Conservation (phyloP, 1,140 invertebrate species). For the Drosophila burlai region DNA sequence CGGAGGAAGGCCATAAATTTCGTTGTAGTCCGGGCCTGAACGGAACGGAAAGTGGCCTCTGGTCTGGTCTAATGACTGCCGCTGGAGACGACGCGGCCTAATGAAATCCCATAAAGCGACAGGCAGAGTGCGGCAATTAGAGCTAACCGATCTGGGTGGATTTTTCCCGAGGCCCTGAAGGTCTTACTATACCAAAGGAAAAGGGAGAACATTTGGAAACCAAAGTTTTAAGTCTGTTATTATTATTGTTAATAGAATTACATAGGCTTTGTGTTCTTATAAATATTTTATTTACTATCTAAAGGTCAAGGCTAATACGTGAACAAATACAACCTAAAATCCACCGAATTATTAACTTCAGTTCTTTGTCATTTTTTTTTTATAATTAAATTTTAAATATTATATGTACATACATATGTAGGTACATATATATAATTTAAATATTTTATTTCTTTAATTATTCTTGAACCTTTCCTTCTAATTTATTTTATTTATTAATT, state of each 20-base stretch:
- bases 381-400: background rate
- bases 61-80: slow-evolving; percentile 38
- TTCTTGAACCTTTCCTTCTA: background rate
- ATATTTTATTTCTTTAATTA: background rate
- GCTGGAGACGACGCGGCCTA: slow-evolving; percentile 27
- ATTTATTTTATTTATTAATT: too few relatives aligned
- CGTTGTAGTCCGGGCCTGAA: slow-evolving; percentile 15
- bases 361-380: background rate
- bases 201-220: background rate
- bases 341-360: background rate
- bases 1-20: slow-evolving; percentile 38
- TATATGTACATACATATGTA: too few relatives aligned
- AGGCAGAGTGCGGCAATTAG: slow-evolving; percentile 30
- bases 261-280: too few relatives aligned
- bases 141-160: slow-evolving; percentile 33
- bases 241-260: background rate
- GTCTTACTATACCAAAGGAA: too few relatives aligned
- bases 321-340: background rate
- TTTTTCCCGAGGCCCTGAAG: background rate
- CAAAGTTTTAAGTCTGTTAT: background rate
- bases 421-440: too few relatives aligned
- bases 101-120: slow-evolving; percentile 48
- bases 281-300: background rate
- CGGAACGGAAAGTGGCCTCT: slow-evolving; percentile 24
- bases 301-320: too few relatives aligned